Evolutionary conservation across 2,888 invertebrate species (phyloP), one percentile per base, ranked within the genome.

Genomic region (Pachymerium ferrugineum): DNA sequence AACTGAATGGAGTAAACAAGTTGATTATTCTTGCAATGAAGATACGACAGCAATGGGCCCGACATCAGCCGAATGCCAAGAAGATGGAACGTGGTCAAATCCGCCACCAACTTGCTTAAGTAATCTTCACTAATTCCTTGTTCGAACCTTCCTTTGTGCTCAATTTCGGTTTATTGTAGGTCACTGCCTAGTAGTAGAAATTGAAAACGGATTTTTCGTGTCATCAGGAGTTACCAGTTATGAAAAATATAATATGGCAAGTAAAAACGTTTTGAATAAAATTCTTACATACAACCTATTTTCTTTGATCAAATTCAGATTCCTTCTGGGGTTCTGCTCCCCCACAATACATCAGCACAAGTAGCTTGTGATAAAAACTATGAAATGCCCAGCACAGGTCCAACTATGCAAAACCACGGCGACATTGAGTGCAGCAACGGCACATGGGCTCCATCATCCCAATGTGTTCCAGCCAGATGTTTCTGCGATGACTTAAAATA

Each of bases 401-500:
- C 70, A 3, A 30, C 67, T 12, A 28, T 67, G 67, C 25, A 31
- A 19, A 19, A 19, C 12, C 29, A 30, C 14, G 29, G 19, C 8
- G 70, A 28, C 30, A n/a, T 70, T 31, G 70, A 70, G 29, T 70
- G 70, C 31, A n/a, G 19, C 19, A 30, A 70, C 29, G 70, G 70
- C 10, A 28, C 67, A 3, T 67, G 67, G 67, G 25, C 29, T 16
- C 67, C 67, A 8, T 67, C 67, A 12, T 22, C 19, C 19, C 3
- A 6, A 8, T 67, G 67, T 67, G 29, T 67, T 8, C 67, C 67
- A 28, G 70, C 70, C 8, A 70, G 70, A 31, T 70, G 70, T n/a
- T 70, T 70, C 31, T 70, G 70, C 30, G 70, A 70, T 14, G 70
- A 28, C 29, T 28, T 70, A 8, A 6, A 70, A 5, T 70, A 70